These are phyloP conservation scores for Cichladusa arquata DNA, from an alignment of 2,113 vertebrate species.

Conservation along the genomic window DNA sequence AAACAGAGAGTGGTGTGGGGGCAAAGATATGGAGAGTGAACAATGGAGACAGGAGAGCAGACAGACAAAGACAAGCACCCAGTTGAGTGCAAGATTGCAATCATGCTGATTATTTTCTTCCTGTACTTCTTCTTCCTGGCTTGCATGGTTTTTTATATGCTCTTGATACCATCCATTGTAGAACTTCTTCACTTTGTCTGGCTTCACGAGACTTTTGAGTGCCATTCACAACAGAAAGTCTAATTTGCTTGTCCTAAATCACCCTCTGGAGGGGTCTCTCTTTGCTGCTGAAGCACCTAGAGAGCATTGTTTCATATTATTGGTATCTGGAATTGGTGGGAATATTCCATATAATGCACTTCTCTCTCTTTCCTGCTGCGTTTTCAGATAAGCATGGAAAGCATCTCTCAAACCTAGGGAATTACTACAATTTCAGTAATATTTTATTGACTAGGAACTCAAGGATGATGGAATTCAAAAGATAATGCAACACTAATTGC, in stretches of 20 bases:
- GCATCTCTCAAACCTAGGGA: background rate
- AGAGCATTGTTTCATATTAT: background rate
- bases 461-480: background rate
- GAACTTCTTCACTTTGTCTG: background rate
- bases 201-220: background rate
- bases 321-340: background rate
- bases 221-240: background rate
- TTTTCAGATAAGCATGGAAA: background rate
- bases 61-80: background rate
- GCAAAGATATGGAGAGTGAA: background rate
- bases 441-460: background rate
- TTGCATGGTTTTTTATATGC: background rate
- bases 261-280: background rate
- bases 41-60: background rate
- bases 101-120: background rate
- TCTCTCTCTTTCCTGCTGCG: background rate
- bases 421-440: background rate
- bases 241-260: conserved; percentile 21
- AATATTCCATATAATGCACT: background rate
- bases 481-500: background rate
- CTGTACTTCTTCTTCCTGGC: background rate
- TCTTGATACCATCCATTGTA: background rate
- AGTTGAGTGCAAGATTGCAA: background rate
- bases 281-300: background rate
- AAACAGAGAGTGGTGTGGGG: background rate